These are phyloP conservation scores for Parnassius glacialis DNA, from an alignment of 2,888 invertebrate genomes.

Conservation along the genomic window DNA sequence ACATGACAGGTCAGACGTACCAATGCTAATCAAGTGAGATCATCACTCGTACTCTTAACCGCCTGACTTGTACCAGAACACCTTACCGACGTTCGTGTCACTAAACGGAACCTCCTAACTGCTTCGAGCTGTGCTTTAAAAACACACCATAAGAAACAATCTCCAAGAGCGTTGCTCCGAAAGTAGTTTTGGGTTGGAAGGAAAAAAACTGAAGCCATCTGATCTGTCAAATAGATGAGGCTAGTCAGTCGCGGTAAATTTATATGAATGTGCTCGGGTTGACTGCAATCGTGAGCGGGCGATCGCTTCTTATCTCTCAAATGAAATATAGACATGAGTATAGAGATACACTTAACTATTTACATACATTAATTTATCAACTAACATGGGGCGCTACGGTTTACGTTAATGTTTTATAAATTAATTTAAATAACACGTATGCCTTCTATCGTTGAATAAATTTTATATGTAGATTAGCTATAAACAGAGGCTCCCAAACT, in stretches of 20 bases:
- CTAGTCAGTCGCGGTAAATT: conserved; percentile 7
- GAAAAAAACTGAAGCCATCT: not conserved
- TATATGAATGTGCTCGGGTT: not conserved
- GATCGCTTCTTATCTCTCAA: conserved; percentile 2
- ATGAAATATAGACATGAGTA: conserved; percentile 1
- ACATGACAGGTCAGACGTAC: conserved; percentile 3
- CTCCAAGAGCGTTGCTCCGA: not conserved
- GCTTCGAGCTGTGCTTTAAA: not conserved
- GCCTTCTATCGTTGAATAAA: conserved; percentile 7
- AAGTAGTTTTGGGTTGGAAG: not conserved
- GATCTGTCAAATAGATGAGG: conserved; percentile 6
- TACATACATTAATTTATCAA: not conserved
- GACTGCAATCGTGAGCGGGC: conserved; percentile 1
- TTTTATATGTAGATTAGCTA: not conserved
- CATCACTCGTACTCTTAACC: not conserved
- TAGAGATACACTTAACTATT: conserved; percentile 6
- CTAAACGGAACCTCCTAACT: not conserved
- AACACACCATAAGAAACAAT: not conserved
- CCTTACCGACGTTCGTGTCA: not conserved
- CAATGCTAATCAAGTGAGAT: conserved; percentile 2
- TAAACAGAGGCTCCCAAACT: no score
- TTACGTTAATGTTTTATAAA: conserved; percentile 12
- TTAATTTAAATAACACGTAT: conserved; percentile 11
- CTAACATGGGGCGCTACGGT: not conserved
- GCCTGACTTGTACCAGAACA: not conserved